Evolutionary conservation across 2,113 vertebrate species (phyloP).

Genomic region (Plotosus lineatus): DNA sequence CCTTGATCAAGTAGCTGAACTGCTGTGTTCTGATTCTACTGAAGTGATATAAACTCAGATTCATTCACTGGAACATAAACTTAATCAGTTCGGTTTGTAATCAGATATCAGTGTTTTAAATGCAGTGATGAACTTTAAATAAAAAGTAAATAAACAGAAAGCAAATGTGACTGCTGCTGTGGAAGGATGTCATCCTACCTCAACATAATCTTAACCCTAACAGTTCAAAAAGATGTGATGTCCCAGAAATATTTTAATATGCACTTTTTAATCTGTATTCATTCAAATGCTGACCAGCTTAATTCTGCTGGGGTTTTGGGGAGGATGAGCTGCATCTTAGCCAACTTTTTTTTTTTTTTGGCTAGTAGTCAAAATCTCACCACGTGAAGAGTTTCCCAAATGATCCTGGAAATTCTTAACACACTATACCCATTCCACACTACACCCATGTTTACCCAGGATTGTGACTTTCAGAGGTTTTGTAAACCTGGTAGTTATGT

Average conservation of each 20-base stretch:
- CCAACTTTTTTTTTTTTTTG: too few species aligned
- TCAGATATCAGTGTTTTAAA: not conserved
- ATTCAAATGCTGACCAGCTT: too few species aligned
- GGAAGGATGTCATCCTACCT: not conserved
- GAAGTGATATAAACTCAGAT: too few species aligned
- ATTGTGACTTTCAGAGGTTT: not conserved
- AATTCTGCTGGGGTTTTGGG: too few species aligned
- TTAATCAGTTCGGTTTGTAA: not conserved
- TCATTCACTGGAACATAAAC: too few species aligned
- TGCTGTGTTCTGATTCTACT: not conserved
- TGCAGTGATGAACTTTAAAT: not conserved
- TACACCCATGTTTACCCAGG: not conserved
- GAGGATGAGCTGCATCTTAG: too few species aligned
- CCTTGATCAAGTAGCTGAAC: not conserved
- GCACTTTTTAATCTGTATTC: too few species aligned
- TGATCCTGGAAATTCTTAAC: not conserved
- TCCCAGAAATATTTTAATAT: too few species aligned
- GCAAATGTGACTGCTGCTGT: not conserved
- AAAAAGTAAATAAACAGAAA: not conserved
- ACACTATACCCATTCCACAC: not conserved
- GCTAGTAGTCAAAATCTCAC: not conserved
- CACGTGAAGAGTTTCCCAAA: not conserved
- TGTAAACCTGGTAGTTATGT: not conserved
- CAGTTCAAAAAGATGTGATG: too few species aligned
- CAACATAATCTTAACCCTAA: too few species aligned